These are phyloP conservation scores for Gadopsis marmoratus DNA, from an alignment of 2,797 vertebrate genomes.

Conservation along the genomic window DNA sequence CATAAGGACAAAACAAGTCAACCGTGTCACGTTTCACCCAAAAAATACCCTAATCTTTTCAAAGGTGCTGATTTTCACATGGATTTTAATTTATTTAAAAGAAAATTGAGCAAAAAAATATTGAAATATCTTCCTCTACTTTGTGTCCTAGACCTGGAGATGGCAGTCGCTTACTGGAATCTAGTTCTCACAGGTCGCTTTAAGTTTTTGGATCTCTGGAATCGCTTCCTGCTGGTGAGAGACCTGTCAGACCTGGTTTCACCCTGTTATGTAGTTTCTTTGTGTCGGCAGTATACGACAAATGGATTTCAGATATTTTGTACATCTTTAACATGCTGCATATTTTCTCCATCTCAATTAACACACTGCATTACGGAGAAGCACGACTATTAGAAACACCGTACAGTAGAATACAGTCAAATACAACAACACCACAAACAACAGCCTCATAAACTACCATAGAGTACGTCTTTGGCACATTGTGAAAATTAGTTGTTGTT, in stretches of 20 bases:
- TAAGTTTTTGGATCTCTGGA: slow-evolving; percentile 99
- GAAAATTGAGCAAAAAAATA: not conserved
- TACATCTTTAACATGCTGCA: not conserved
- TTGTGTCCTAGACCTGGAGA: slow-evolving; percentile 88
- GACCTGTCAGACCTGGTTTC: not conserved
- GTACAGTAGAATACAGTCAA: not conserved
- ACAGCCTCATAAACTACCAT: not conserved
- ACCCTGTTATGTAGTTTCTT: not conserved
- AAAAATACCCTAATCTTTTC: not conserved
- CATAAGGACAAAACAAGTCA: not conserved
- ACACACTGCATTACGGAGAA: not conserved
- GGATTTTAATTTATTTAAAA: not conserved
- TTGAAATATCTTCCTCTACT: not conserved
- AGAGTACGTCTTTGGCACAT: not conserved
- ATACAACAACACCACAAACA: not conserved
- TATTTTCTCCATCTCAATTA: not conserved
- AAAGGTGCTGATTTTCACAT: not conserved
- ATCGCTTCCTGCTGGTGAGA: slow-evolving; percentile 95
- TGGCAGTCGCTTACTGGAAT: slow-evolving; percentile 98
- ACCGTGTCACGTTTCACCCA: not conserved
- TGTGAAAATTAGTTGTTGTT: not conserved
- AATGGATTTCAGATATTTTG: too few species aligned
- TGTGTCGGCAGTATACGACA: not conserved
- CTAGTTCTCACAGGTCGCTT: slow-evolving; percentile 95
- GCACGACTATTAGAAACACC: not conserved